Conservation (phyloP, 2,797 vertebrate genomes). For the Crypturellus tataupa region DNA sequence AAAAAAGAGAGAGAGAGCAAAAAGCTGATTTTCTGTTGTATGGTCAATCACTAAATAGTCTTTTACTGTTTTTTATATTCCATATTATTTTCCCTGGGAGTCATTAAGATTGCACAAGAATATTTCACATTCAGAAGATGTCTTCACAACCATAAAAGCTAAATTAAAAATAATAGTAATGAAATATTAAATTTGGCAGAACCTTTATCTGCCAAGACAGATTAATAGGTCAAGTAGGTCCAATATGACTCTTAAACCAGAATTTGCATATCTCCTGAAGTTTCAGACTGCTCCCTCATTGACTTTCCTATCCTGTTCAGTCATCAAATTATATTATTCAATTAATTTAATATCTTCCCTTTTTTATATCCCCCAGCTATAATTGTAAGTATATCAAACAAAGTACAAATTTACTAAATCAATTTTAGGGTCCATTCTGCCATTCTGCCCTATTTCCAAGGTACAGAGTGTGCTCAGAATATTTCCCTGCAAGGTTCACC, state of each 20-base stretch:
- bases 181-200: neutral
- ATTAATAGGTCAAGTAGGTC: neutral
- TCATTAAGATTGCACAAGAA: neutral
- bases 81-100: neutral
- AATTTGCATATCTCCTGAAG: neutral
- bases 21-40: neutral
- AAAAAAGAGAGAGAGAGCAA: too few species aligned
- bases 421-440: neutral
- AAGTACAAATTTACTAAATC: neutral
- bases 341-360: neutral
- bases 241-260: neutral
- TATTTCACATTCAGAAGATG: neutral
- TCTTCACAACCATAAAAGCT: neutral
- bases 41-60: neutral
- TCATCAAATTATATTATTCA: neutral
- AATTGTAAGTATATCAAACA: neutral
- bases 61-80: neutral
- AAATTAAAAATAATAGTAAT: neutral
- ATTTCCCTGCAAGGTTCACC: fast-evolving
- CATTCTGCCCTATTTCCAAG: neutral
- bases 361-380: neutral
- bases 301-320: neutral
- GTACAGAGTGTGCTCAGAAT: neutral
- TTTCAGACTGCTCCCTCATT: neutral
- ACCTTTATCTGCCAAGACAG: neutral